A percentile compares a stretch with the other conserved stretches of the same genome.
phyloP scores from a whole-genome alignment of 2,888 invertebrate species.

The Oscheius sp. region DNA sequence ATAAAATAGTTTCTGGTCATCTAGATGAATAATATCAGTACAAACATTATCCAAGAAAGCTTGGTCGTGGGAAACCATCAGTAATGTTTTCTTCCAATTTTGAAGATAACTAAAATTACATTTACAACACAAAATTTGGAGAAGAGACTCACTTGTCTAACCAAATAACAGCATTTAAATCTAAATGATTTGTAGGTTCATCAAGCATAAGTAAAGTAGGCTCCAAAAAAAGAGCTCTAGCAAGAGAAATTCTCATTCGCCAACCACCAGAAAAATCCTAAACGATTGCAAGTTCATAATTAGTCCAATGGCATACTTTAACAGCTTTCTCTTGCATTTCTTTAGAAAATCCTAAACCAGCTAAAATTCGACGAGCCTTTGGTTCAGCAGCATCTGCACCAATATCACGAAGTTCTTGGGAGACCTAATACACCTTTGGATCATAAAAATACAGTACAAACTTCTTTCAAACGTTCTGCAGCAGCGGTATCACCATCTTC shows the following conservation, averaged over 20 bases:
- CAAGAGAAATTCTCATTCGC: constrained; percentile 85
- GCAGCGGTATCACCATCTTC: constrained; percentile 80
- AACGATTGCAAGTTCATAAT: constrained; percentile 18
- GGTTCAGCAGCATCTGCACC: constrained; percentile 98
- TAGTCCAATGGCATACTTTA: not conserved
- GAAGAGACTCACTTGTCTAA: constrained; percentile 86
- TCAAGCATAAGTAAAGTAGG: constrained; percentile 96
- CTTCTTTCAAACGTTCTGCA: constrained; percentile 85
- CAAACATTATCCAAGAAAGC: constrained; percentile 99
- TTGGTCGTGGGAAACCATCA: constrained; percentile 99
- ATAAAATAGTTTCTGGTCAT: constrained; percentile 91
- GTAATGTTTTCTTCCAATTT: constrained; percentile 96
- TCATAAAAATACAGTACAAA: constrained; percentile 24
- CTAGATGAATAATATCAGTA: constrained; percentile 97
- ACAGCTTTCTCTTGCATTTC: constrained; percentile 83
- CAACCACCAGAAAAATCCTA: constrained; percentile 85
- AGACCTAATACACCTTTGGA: constrained; percentile 79
- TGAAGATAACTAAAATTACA: constrained; percentile 87
- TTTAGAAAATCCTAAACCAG: constrained; percentile 89
- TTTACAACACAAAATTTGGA: not conserved
- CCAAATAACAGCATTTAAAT: constrained; percentile 99
- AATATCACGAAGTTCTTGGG: constrained; percentile 92
- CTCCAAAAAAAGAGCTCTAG: constrained; percentile 89
- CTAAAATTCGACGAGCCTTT: constrained; percentile 91
- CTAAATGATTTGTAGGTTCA: constrained; percentile 99